phyloP scores from a whole-genome alignment of 2,888 invertebrate genomes.

The Drosophila bunnanda region DNA sequence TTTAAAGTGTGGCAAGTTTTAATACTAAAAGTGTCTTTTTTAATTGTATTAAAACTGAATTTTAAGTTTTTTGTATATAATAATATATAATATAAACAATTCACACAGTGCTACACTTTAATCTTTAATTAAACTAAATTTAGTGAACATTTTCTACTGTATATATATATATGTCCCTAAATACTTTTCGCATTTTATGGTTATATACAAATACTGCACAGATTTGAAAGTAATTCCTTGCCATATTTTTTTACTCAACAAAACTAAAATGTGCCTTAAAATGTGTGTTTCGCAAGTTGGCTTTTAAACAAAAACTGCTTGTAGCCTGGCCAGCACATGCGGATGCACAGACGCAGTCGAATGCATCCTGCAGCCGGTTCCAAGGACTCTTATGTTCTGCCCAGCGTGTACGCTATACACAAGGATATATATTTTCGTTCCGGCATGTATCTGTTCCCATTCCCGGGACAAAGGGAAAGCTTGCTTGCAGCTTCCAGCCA shows the following conservation, averaged over 20 bases:
- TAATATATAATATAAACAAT: no score
- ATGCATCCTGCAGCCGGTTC: conserved; percentile 6
- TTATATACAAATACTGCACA: background rate
- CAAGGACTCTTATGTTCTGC: conserved; percentile 39
- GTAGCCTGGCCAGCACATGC: conserved; percentile 2
- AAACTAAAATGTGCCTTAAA: no score
- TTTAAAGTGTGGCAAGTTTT: no score
- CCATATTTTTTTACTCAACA: background rate
- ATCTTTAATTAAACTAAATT: no score
- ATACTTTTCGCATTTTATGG: background rate
- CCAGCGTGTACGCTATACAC: conserved; percentile 15
- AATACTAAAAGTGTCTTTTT: no score
- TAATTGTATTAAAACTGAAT: no score
- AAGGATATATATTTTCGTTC: conserved; percentile 20
- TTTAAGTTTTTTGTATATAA: no score
- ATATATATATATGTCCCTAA: no score
- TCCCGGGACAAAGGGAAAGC: conserved; percentile 51
- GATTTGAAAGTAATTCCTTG: background rate
- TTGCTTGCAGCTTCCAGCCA: conserved; percentile 24
- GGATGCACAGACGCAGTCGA: conserved; percentile 8
- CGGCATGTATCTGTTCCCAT: conserved; percentile 25
- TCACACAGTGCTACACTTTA: no score
- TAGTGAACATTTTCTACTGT: no score
- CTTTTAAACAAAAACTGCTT: conserved; percentile 1
- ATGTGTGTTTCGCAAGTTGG: background rate